Percentiles rank a stretch among this genome's conserved stretches.
phyloP scores from a whole-genome alignment of 2,797 vertebrate genomes.

The Nasua narica region DNA sequence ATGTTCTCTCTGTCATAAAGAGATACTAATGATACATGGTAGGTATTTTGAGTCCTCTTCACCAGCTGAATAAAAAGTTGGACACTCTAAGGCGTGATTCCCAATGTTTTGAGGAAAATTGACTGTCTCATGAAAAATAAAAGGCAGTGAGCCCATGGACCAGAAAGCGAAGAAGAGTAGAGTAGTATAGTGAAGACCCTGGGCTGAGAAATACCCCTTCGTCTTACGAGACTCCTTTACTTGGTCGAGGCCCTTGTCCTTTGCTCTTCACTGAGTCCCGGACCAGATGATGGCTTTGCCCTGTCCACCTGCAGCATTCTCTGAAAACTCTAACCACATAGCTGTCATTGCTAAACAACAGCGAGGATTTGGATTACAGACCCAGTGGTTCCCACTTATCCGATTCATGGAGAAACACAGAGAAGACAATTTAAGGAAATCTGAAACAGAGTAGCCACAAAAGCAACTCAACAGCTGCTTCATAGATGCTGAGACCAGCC shows the following conservation, averaged over 20 bases:
- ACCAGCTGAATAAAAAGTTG: not conserved
- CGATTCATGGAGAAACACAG: not conserved
- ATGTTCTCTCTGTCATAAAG: not conserved
- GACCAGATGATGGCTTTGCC: not conserved
- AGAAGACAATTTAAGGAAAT: not conserved
- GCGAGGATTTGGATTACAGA: not conserved
- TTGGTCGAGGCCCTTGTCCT: not conserved
- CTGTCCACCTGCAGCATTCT: not conserved
- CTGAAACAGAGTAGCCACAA: not conserved
- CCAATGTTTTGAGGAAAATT: not conserved
- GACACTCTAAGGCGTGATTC: not conserved
- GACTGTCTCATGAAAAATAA: not conserved
- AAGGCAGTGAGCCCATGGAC: not conserved
- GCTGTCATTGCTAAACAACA: not conserved
- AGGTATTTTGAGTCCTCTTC: not conserved
- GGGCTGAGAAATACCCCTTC: rapidly evolving
- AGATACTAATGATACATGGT: not conserved
- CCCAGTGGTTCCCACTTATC: not conserved
- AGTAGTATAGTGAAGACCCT: rapidly evolving
- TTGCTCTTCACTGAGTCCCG: not conserved
- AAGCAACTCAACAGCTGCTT: conserved; percentile 2
- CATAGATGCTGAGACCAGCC: not conserved
- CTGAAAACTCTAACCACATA: not conserved
- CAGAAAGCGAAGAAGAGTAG: not conserved
- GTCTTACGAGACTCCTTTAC: not conserved